Percentiles rank a stretch among this genome's conserved stretches.
Evolutionary conservation across 2,888 invertebrate genomes (phyloP).

Genomic region (Gymnocheta viridis): DNA sequence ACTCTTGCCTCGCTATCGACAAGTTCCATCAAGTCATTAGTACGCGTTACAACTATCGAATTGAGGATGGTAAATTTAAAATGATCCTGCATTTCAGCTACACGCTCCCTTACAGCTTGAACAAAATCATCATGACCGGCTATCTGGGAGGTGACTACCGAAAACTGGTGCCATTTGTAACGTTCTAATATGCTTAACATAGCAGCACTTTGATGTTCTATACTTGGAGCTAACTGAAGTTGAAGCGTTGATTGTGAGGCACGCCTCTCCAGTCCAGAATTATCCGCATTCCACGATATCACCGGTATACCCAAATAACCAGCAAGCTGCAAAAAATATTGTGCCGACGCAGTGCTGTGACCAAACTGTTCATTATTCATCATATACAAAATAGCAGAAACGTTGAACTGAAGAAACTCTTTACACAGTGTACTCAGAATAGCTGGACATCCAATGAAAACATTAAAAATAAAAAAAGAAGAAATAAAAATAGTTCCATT

Average conservation of each 20-base stretch:
- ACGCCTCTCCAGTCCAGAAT: constrained; percentile 91
- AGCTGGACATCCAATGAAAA: constrained; percentile 84
- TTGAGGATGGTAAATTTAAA: constrained; percentile 93
- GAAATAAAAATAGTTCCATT: background rate
- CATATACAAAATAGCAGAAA: constrained; percentile 95
- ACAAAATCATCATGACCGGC: constrained; percentile 98
- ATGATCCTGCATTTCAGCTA: constrained; percentile 90
- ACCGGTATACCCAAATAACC: constrained; percentile 97
- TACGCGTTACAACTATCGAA: constrained; percentile 91
- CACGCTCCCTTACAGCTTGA: constrained; percentile 94
- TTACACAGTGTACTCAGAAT: constrained; percentile 94
- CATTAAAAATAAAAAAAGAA: constrained; percentile 18
- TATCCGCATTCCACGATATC: constrained; percentile 98
- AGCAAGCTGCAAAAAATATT: constrained; percentile 95
- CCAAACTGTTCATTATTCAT: constrained; percentile 98
- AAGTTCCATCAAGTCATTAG: constrained; percentile 89
- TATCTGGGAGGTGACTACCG: constrained; percentile 95
- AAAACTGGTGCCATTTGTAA: constrained; percentile 98
- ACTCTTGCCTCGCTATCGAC: constrained; percentile 95
- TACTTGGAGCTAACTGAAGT: constrained; percentile 96
- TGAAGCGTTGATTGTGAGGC: constrained; percentile 94
- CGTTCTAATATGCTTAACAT: constrained; percentile 97
- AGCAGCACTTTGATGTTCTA: constrained; percentile 96
- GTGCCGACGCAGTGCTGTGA: constrained; percentile 95
- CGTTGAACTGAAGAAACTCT: constrained; percentile 93